A percentile compares a stretch with the other conserved stretches of the same genome.
These are phyloP conservation scores for Xiphophorus maculatus DNA, from an alignment of 2,113 vertebrate genomes.

Conservation along the genomic window DNA sequence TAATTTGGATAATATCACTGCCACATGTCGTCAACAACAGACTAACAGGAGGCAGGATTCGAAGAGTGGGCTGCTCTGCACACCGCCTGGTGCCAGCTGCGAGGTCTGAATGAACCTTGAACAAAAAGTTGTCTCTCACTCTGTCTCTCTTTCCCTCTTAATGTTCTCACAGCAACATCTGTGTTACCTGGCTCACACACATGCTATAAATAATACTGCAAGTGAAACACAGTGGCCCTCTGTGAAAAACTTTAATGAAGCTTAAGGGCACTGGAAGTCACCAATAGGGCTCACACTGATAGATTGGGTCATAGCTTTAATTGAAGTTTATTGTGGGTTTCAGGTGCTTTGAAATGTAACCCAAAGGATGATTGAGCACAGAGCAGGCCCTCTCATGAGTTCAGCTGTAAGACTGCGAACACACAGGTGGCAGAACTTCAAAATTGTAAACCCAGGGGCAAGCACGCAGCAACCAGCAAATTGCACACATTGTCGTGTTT, in stretches of 20 bases:
- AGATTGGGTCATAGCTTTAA: constrained; percentile 67
- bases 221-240: constrained; percentile 59
- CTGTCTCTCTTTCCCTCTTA: constrained; percentile 55
- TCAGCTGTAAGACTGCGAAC: constrained; percentile 59
- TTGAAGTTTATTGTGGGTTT: constrained; percentile 65
- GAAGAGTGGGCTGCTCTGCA: constrained; percentile 56
- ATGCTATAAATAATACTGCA: constrained; percentile 65
- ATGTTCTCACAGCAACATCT: constrained; percentile 68
- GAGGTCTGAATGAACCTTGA: constrained; percentile 65
- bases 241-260: constrained; percentile 71
- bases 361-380: constrained; percentile 63
- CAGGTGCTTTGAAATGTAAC: constrained; percentile 64
- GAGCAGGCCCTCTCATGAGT: constrained; percentile 47
- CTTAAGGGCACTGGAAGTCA: constrained; percentile 62
- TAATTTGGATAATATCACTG: constrained; percentile 81
- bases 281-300: constrained; percentile 53
- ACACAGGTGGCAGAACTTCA: constrained; percentile 72
- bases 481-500: constrained; percentile 75
- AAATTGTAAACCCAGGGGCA: constrained; percentile 68
- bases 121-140: constrained; percentile 68
- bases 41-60: constrained; percentile 73
- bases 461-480: constrained; percentile 70
- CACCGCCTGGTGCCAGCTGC: constrained; percentile 68
- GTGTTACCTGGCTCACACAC: constrained; percentile 61
- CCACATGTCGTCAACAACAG: constrained; percentile 80